These are phyloP conservation scores for Spodoptera litura DNA, from an alignment of 1,140 invertebrate species.

Conservation along the genomic window DNA sequence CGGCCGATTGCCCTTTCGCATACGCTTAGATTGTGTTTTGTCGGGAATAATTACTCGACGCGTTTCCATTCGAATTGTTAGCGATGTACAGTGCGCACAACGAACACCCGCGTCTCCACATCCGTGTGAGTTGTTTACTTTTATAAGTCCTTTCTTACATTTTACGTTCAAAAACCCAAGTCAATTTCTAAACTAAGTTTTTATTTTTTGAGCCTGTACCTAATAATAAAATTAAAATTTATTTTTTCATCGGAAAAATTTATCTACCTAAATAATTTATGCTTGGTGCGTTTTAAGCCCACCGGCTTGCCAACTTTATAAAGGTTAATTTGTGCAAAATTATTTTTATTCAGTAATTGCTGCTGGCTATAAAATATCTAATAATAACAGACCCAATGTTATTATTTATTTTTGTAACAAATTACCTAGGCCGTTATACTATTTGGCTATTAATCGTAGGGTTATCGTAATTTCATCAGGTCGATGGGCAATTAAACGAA, in stretches of 20 bases:
- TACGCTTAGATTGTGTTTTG: slow-evolving; percentile 71
- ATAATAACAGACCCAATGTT: slow-evolving; percentile 30
- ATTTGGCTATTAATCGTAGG: slow-evolving; percentile 30
- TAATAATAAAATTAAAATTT: too few relatives aligned
- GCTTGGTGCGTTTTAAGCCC: slow-evolving; percentile 8
- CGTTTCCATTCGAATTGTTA: slow-evolving; percentile 70
- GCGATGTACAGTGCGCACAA: slow-evolving; percentile 67
- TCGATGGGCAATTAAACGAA: slow-evolving; percentile 59
- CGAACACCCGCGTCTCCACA: slow-evolving; percentile 61
- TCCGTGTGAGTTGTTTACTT: slow-evolving; percentile 65
- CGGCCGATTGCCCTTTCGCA: slow-evolving; percentile 71
- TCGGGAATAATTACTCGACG: slow-evolving; percentile 66
- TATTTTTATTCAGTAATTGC: slow-evolving; percentile 33
- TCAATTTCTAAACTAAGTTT: neutral
- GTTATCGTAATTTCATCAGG: slow-evolving; percentile 52
- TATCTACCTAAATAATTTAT: slow-evolving; percentile 9
- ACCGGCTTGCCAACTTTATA: slow-evolving; percentile 22
- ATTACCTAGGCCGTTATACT: slow-evolving; percentile 22
- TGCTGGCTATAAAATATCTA: slow-evolving; percentile 34
- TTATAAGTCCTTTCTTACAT: slow-evolving; percentile 18
- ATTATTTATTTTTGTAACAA: slow-evolving; percentile 38
- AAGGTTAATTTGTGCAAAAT: slow-evolving; percentile 39
- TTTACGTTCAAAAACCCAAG: neutral
- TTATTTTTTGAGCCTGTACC: neutral
- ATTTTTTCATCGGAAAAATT: too few relatives aligned